Percentiles rank a stretch among this genome's conserved stretches.
Conservation (phyloP, 2,113 vertebrate species). For the Vulpes lagopus region DNA sequence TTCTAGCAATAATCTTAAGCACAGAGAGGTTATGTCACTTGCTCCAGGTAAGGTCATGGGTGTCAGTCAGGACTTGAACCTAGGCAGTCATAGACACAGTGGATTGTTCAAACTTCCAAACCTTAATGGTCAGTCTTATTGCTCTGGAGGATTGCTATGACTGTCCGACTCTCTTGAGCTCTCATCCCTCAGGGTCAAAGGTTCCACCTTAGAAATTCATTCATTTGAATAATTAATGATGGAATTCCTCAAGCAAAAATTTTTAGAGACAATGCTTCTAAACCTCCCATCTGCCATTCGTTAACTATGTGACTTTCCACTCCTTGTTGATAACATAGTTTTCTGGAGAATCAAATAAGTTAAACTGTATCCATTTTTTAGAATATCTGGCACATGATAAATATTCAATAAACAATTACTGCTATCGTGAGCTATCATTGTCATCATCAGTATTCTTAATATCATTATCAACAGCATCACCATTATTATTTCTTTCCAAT, state of each 20-base stretch:
- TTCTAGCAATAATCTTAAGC: not conserved
- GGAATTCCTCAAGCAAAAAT: slow-evolving; percentile 24
- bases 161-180: not conserved
- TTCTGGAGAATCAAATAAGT: not conserved
- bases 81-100: not conserved
- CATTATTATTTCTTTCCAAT: not conserved
- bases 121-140: not conserved
- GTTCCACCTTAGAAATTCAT: not conserved
- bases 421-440: not conserved
- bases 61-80: not conserved
- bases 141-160: not conserved
- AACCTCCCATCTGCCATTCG: not conserved
- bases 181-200: not conserved
- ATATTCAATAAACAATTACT: not conserved
- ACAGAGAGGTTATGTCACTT: not conserved
- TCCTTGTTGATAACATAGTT: not conserved
- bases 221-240: not conserved
- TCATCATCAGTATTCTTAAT: not conserved
- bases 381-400: not conserved
- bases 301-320: not conserved
- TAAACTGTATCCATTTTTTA: not conserved
- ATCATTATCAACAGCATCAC: not conserved
- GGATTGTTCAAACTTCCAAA: not conserved
- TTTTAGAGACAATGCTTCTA: not conserved
- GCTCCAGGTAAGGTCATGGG: not conserved